Percentiles rank a stretch among this genome's conserved stretches.
Evolutionary conservation across 2,113 vertebrate species (phyloP).

Genomic region (Menura novaehollandiae): DNA sequence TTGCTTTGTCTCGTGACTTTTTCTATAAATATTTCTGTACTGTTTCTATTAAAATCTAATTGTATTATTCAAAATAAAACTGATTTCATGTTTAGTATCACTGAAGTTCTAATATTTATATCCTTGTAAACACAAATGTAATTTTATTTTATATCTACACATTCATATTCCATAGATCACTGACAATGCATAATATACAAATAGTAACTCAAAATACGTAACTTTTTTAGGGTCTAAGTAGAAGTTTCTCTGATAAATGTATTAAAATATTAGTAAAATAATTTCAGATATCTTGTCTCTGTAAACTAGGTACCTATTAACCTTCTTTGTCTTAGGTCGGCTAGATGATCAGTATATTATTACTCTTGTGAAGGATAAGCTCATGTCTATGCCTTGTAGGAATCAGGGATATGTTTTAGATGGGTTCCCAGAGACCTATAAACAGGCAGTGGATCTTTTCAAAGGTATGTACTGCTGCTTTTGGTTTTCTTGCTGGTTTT

Average conservation of each 20-base stretch:
- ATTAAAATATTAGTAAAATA: background rate
- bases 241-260: background rate
- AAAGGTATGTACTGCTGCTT: conserved; percentile 68
- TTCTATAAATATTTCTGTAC: background rate
- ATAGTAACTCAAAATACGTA: background rate
- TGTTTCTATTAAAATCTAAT: background rate
- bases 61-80: background rate
- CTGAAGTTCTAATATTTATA: background rate
- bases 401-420: conserved; percentile 94
- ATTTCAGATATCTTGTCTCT: background rate
- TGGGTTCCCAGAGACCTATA: conserved; percentile 83
- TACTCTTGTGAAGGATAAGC: conserved; percentile 81
- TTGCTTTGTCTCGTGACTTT: background rate
- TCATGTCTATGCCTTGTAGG: conserved; percentile 85
- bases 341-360: conserved; percentile 78
- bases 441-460: conserved; percentile 86
- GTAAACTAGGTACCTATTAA: background rate
- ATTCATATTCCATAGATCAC: background rate
- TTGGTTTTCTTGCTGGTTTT: background rate
- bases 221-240: background rate
- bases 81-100: background rate
- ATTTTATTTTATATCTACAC: background rate
- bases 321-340: conserved; percentile 64
- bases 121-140: background rate
- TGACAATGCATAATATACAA: background rate